Evolutionary conservation across 2,888 invertebrate genomes (phyloP).

Genomic region (Sialis fuliginosa): DNA sequence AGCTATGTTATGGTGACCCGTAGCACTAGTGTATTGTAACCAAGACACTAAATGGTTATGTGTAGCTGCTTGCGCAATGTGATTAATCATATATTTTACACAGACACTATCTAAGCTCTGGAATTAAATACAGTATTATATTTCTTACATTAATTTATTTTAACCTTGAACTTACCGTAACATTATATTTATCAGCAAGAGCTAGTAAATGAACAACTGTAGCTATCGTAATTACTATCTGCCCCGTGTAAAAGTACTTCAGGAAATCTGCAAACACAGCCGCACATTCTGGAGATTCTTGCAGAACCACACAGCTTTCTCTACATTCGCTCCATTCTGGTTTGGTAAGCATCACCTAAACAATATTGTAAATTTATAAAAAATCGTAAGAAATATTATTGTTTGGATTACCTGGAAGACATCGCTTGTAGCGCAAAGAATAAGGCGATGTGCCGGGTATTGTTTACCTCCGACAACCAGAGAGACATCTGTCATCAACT

Average conservation of each 20-base stretch:
- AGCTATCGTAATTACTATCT: constrained; percentile 66
- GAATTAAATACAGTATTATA: constrained; percentile 10
- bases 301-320: constrained; percentile 64
- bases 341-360: constrained; percentile 87
- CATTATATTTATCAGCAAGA: constrained; percentile 88
- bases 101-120: constrained; percentile 71
- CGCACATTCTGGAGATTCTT: constrained; percentile 72
- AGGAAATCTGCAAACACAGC: constrained; percentile 77
- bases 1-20: constrained; percentile 56
- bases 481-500: constrained; percentile 77
- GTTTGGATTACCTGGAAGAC: constrained; percentile 67
- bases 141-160: neutral
- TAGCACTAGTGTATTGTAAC: constrained; percentile 77
- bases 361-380: constrained; percentile 7
- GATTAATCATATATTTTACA: constrained; percentile 71
- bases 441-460: constrained; percentile 78
- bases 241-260: constrained; percentile 76
- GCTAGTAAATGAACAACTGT: constrained; percentile 77
- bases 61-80: constrained; percentile 68
- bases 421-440: constrained; percentile 85
- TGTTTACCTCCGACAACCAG: constrained; percentile 65
- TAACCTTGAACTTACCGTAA: constrained; percentile 38
- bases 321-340: constrained; percentile 85
- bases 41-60: constrained; percentile 73
- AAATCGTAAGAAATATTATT: neutral